Evolutionary conservation across 2,113 vertebrate genomes (phyloP).

Genomic region (Perognathus longimembris): DNA sequence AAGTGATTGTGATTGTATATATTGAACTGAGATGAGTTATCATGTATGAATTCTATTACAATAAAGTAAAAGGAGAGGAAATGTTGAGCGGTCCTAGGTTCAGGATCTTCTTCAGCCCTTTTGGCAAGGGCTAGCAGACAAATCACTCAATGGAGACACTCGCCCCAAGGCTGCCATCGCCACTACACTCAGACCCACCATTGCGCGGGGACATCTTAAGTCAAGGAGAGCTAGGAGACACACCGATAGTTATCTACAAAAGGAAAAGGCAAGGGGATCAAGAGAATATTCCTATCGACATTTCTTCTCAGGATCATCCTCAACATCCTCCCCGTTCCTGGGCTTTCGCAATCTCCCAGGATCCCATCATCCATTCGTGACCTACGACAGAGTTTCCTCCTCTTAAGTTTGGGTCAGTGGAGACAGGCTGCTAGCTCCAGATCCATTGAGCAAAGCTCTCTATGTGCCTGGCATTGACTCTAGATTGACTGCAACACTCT

Average conservation of each 20-base stretch:
- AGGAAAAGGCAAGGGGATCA: too few relatives aligned
- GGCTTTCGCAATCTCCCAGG: not conserved
- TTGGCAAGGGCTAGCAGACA: too few relatives aligned
- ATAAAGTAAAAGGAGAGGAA: not conserved
- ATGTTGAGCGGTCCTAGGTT: not conserved
- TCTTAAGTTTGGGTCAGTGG: too few relatives aligned
- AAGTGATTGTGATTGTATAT: not conserved
- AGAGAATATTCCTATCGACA: not conserved
- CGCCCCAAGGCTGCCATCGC: accelerated
- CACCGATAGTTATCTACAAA: not conserved
- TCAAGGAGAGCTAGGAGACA: too few relatives aligned
- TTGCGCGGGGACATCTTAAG: not conserved
- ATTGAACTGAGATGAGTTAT: not conserved
- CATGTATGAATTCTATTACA: not conserved
- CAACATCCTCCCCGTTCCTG: too few relatives aligned
- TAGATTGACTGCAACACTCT: too few relatives aligned
- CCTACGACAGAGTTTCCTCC: accelerated
- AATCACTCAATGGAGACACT: too few relatives aligned
- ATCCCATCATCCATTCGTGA: accelerated
- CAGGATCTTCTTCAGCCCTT: too few relatives aligned
- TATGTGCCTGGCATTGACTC: not conserved
- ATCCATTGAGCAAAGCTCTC: not conserved
- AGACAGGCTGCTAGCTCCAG: not conserved
- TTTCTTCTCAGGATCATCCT: too few relatives aligned
- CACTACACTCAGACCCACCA: accelerated